Evolutionary conservation across 2,888 invertebrate species (phyloP), one percentile per base, ranked within the genome.

Genomic region (Melolontha melolontha): DNA sequence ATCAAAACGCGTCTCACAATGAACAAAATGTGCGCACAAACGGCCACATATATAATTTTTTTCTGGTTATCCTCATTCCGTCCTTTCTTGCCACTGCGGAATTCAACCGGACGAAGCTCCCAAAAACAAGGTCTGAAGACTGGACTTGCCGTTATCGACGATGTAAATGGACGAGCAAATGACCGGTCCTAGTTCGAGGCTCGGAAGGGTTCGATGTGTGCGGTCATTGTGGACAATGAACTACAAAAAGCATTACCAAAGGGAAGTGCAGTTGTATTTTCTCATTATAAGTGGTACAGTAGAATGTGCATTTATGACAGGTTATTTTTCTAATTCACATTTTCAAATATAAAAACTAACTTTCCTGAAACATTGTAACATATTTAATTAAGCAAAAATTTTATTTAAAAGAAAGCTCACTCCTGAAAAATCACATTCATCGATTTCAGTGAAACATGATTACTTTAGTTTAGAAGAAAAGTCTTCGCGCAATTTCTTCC

Each of bases 141-240:
- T 55, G 64, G 68, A 42, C 51, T 67, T 41, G 66, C 67, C 66
- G 66, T 71, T 71, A 69, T 71, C 71, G 64, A 59, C 59, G 68
- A 68, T 70, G 71, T 68, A 71, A 70, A 70, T 66, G 62, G 70
- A 66, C 66, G 70, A 50, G 70, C 57, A 68, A 66, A 68, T 50
- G 64, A 52, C 44, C 50, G 59, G 42, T 54, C 27, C 42, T 16
- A n/a, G 41, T 52, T 11, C 34, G 29, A 66, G 68, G 63, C 51
- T 68, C 52, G 63, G 52, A 64, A 70, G 64, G 65, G 71, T 65
- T 59, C 49, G 65, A 65, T 68, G 67, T 49, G 55, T 55, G 64
- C 59, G 70, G 68, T 68, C 68, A 64, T 40, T 50, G 64, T 34
- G 22, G 55, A 49, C 40, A 63, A 66, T 66, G 27, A 39, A 44